These are phyloP conservation scores for Pachymerium ferrugineum DNA, from an alignment of 2,888 invertebrate genomes.

Conservation along the genomic window DNA sequence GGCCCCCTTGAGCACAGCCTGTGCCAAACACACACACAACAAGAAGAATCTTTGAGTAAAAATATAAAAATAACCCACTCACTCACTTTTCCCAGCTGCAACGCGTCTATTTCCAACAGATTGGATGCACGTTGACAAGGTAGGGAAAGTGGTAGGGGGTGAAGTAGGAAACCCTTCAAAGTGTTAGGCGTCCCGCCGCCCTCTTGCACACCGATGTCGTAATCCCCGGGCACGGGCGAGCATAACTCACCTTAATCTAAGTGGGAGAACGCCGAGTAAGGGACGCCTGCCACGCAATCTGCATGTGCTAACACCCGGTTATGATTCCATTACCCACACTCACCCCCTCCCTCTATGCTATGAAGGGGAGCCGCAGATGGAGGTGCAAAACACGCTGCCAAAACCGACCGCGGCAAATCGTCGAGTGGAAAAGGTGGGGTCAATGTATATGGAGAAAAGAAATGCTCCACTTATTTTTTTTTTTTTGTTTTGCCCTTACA, in stretches of 20 bases:
- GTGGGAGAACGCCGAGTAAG: neutral
- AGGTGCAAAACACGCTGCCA: no score
- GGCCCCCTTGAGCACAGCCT: slow-evolving; percentile 3
- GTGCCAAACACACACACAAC: neutral
- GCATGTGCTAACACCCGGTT: slow-evolving; percentile 30
- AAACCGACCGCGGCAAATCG: no score
- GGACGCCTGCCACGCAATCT: slow-evolving; percentile 19
- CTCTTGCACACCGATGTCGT: neutral
- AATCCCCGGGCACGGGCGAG: slow-evolving; percentile 27
- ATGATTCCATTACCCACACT: slow-evolving; percentile 32
- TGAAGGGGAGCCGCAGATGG: neutral
- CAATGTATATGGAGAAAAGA: no score
- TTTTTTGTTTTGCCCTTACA: no score
- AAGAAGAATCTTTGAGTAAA: neutral
- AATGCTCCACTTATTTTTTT: no score
- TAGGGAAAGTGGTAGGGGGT: neutral
- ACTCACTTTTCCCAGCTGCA: neutral
- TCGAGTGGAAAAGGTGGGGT: no score
- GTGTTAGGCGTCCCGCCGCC: slow-evolving; percentile 1
- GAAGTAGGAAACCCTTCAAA: neutral
- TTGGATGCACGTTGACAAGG: slow-evolving; percentile 21
- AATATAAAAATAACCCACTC: neutral
- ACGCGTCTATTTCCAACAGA: neutral
- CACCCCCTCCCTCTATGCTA: no score
- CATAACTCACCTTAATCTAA: slow-evolving; percentile 32